phyloP scores from a whole-genome alignment of 2,888 invertebrate species.

The Orchestes rusci region DNA sequence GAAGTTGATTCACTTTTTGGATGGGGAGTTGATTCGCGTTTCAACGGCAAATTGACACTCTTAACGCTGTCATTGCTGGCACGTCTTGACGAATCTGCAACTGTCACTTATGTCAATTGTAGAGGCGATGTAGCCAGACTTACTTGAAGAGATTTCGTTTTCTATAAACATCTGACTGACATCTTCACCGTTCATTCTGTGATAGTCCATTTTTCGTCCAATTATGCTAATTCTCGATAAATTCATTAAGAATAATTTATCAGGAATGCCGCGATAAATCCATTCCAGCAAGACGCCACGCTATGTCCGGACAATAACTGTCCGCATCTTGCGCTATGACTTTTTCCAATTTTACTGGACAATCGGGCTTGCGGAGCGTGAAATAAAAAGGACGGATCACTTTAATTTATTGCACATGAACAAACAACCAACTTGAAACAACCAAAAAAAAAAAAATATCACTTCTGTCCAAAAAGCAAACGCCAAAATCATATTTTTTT shows the following conservation, averaged over 20 bases:
- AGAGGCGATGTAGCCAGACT: background rate
- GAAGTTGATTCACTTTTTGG: conserved; percentile 7
- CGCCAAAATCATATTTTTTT: too few species aligned
- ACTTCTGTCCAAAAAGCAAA: too few species aligned
- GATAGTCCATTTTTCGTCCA: background rate
- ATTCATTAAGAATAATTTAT: background rate
- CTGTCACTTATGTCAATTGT: background rate
- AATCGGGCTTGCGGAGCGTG: conserved; percentile 1
- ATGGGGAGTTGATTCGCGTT: conserved; percentile 14
- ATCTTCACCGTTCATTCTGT: conserved; percentile 28
- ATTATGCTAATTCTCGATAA: background rate
- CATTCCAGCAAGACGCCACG: background rate
- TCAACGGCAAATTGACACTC: conserved; percentile 17
- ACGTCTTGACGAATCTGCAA: conserved; percentile 19
- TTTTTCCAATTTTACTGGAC: conserved; percentile 6
- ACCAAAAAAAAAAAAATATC: too few species aligned
- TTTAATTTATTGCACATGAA: background rate
- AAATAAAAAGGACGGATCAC: background rate
- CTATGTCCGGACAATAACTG: conserved; percentile 4
- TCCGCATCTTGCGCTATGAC: conserved; percentile 6
- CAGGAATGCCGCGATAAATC: background rate
- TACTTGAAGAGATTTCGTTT: conserved; percentile 30
- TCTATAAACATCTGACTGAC: conserved; percentile 38
- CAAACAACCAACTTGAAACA: too few species aligned
- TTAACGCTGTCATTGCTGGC: conserved; percentile 19